Percentiles rank a stretch among this genome's conserved stretches.
phyloP scores from a whole-genome alignment of 2,113 vertebrate genomes.

The Forbesichthys agassizii region DNA sequence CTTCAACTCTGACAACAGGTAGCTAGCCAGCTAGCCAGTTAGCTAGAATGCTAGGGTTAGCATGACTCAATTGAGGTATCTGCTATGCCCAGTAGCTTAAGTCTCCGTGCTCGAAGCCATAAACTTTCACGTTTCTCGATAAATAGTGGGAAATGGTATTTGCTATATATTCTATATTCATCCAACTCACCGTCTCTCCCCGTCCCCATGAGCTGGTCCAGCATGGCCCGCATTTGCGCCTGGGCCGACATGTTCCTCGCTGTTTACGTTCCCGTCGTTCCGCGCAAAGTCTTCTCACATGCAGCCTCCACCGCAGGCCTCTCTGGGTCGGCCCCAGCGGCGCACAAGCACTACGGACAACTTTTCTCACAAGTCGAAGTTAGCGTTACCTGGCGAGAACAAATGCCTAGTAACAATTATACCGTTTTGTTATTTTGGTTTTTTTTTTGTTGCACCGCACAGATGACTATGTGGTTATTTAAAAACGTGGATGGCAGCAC shows the following conservation, averaged over 20 bases:
- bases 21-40: conserved; percentile 39
- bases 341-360: conserved; percentile 30
- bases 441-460: conserved; percentile 3
- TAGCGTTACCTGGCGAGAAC: background rate
- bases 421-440: background rate
- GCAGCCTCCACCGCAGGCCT: conserved; percentile 61
- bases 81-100: no score
- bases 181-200: conserved; percentile 90
- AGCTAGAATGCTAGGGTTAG: conserved; percentile 30
- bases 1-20: conserved; percentile 57
- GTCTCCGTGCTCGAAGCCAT: no score
- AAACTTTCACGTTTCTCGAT: no score
- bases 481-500: conserved; percentile 26
- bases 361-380: conserved; percentile 37
- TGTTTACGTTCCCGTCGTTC: conserved; percentile 23
- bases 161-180: no score
- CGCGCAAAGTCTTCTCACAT: conserved; percentile 57
- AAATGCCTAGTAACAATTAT: background rate
- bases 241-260: conserved; percentile 90
- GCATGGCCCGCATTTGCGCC: conserved; percentile 97
- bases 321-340: conserved; percentile 32
- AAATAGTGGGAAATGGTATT: no score
- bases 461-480: conserved; percentile 32
- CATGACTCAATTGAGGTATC: conserved; percentile 26
- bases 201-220: conserved; percentile 98